phyloP scores from a whole-genome alignment of 1,140 invertebrate genomes.

The Plectrocnemia conspersa region DNA sequence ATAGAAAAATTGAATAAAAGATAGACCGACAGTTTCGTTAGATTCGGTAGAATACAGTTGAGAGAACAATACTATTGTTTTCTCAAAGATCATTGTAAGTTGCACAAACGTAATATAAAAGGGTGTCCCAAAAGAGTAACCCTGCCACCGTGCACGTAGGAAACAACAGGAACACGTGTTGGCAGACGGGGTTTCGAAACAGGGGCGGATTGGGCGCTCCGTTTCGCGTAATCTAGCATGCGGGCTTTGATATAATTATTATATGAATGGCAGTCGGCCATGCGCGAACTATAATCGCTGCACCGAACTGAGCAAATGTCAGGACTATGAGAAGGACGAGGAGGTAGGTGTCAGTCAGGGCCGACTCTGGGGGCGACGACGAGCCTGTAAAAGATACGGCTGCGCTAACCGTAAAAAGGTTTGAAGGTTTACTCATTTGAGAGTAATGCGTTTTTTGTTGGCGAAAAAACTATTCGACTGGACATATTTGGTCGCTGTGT shows the following conservation, averaged over 20 bases:
- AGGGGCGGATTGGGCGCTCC: conserved; percentile 3
- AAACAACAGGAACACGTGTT: neutral
- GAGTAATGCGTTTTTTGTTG: conserved; percentile 27
- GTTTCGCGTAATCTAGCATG: conserved; percentile 28
- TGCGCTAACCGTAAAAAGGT: conserved; percentile 28
- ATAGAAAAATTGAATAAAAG: no score
- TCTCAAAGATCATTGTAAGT: no score
- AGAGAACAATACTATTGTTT: no score
- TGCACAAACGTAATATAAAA: no score
- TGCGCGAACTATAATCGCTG: conserved; percentile 33
- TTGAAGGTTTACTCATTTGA: conserved; percentile 32
- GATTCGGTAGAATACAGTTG: no score
- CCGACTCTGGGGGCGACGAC: neutral
- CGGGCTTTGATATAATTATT: conserved; percentile 34
- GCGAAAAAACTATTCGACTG: conserved; percentile 22
- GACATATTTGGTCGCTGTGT: conserved; percentile 1
- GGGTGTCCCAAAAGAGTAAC: no score
- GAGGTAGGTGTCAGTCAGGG: neutral
- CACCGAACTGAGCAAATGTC: conserved; percentile 33
- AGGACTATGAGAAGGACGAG: conserved; percentile 8
- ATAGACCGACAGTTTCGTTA: no score
- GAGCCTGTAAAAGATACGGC: conserved; percentile 20
- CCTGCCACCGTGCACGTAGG: neutral
- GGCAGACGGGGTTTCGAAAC: neutral
- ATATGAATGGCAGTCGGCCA: conserved; percentile 31